These are phyloP conservation scores for Perca schrenkii DNA, from an alignment of 2,113 vertebrate species.

Conservation along the genomic window DNA sequence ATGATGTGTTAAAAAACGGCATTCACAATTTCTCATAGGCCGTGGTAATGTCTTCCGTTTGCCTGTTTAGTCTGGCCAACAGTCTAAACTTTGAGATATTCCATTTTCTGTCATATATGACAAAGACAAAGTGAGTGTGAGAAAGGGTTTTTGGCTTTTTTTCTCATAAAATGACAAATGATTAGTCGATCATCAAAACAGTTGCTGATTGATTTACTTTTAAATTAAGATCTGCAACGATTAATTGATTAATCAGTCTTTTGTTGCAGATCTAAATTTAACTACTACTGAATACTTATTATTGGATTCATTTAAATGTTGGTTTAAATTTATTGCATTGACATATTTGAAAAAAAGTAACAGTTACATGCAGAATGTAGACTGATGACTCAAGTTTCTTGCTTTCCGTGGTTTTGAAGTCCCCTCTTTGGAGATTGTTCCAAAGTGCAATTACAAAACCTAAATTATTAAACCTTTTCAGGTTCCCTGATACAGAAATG, in stretches of 20 bases:
- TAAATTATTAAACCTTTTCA: background rate
- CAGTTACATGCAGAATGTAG: too few relatives aligned
- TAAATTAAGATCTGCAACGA: background rate
- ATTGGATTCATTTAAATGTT: too few relatives aligned
- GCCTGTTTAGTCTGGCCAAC: background rate
- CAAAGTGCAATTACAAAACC: background rate
- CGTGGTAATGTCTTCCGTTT: background rate
- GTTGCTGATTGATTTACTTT: background rate
- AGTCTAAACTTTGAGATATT: background rate
- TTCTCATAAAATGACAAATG: background rate
- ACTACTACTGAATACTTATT: background rate
- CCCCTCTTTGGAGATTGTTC: background rate
- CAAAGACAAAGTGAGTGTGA: too few relatives aligned
- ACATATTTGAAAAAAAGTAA: background rate
- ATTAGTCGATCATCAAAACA: background rate
- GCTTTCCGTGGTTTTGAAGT: background rate
- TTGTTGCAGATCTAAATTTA: background rate
- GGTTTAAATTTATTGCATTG: too few relatives aligned
- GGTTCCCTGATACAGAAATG: too few relatives aligned
- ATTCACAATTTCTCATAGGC: background rate
- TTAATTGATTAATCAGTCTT: too few relatives aligned
- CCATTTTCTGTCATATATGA: background rate
- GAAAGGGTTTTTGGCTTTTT: background rate
- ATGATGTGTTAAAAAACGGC: too few relatives aligned
- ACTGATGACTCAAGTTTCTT: too few relatives aligned